A percentile compares a stretch with the other conserved stretches of the same genome.
phyloP scores from a whole-genome alignment of 2,113 vertebrate species.

The Rhabdomys dilectus region DNA sequence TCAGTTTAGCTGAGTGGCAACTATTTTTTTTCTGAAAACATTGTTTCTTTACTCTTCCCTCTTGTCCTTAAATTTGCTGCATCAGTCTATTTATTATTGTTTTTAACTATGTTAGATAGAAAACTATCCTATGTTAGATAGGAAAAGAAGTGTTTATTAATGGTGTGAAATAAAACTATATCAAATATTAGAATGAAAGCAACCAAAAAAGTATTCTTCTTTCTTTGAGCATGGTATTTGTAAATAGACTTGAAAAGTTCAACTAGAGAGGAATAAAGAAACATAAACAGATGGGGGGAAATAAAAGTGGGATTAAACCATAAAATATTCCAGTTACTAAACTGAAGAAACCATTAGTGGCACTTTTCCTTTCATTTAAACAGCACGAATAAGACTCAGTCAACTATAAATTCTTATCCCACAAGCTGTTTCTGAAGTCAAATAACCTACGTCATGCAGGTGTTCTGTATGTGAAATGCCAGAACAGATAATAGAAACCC shows the following conservation, averaged over 20 bases:
- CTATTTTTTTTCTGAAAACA: neutral
- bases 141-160: neutral
- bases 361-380: constrained; percentile 55
- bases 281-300: constrained; percentile 58
- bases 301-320: constrained; percentile 70
- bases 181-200: neutral
- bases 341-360: constrained; percentile 58
- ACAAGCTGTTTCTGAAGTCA: constrained; percentile 68
- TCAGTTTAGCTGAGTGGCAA: accelerated
- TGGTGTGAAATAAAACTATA: constrained; percentile 19
- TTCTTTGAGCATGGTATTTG: neutral
- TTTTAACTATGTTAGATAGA: neutral
- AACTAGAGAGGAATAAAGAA: constrained; percentile 39
- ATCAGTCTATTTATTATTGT: neutral
- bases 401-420: constrained; percentile 66
- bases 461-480: constrained; percentile 76
- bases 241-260: constrained; percentile 35
- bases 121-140: neutral
- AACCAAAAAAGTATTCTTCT: neutral
- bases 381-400: constrained; percentile 69
- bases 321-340: constrained; percentile 75
- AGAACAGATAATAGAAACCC: constrained; percentile 64
- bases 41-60: neutral
- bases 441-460: constrained; percentile 70
- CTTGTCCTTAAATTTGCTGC: neutral